These are phyloP conservation scores for Ciona savignyi DNA, from an alignment of 23 tunicate genomes.

Conservation along the genomic window DNA sequence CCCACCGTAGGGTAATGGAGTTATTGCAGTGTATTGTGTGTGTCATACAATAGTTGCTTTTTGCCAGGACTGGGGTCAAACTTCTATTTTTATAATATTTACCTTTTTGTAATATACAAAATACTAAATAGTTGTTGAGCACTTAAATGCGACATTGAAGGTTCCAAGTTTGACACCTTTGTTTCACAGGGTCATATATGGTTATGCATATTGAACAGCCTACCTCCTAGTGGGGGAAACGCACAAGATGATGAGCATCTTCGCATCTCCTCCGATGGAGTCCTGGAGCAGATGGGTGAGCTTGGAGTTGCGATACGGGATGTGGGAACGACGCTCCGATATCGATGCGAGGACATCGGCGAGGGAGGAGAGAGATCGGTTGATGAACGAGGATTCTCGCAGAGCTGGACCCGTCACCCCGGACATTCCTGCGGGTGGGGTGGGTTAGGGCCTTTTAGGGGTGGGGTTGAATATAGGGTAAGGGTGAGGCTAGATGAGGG, in stretches of 20 bases:
- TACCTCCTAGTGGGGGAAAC: conserved; percentile 50
- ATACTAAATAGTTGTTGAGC: too few relatives aligned
- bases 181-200: conserved; percentile 3
- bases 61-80: too few relatives aligned
- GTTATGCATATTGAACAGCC: background rate
- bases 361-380: conserved; percentile 60
- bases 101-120: too few relatives aligned
- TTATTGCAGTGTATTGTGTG: too few relatives aligned
- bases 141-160: too few relatives aligned
- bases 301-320: conserved; percentile 63
- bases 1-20: too few relatives aligned
- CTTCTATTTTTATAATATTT: too few relatives aligned
- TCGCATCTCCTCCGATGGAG: conserved; percentile 72
- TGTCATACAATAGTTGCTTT: too few relatives aligned
- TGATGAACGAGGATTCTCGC: conserved; percentile 52
- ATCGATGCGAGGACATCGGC: conserved; percentile 54
- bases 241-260: conserved; percentile 52
- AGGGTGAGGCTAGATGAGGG: too few relatives aligned
- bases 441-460: too few relatives aligned
- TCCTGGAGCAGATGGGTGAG: conserved; percentile 64
- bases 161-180: too few relatives aligned
- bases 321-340: conserved; percentile 50
- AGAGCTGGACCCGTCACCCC: conserved; percentile 68
- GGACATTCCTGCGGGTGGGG: conserved; percentile 59
- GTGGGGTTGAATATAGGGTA: too few relatives aligned